phyloP scores from a whole-genome alignment of 2,888 invertebrate genomes.

The Leptinotarsa rubiginosa region DNA sequence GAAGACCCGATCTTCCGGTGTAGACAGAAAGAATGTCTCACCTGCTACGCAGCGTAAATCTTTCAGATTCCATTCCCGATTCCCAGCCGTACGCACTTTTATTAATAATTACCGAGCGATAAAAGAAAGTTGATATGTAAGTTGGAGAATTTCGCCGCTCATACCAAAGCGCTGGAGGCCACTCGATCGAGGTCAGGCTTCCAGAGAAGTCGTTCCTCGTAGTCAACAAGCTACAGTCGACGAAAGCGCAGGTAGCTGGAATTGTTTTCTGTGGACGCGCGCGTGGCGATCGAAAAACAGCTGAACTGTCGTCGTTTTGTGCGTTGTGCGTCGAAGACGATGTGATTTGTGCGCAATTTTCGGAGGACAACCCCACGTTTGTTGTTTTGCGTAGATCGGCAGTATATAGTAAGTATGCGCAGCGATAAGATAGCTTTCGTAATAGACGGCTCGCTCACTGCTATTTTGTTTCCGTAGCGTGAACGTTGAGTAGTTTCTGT shows the following conservation, averaged over 20 bases:
- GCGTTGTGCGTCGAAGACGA: constrained; percentile 15
- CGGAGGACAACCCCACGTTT: background rate
- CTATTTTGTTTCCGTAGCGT: background rate
- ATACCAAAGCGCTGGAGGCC: constrained; percentile 50
- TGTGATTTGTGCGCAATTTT: constrained; percentile 24
- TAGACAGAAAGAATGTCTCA: background rate
- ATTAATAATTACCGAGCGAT: constrained; percentile 41
- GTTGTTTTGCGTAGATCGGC: background rate
- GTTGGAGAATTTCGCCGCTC: constrained; percentile 50
- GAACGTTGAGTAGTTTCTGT: background rate
- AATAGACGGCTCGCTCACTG: too few species aligned
- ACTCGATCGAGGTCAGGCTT: constrained; percentile 31
- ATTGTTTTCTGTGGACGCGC: background rate
- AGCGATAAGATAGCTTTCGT: background rate
- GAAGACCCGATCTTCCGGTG: too few species aligned
- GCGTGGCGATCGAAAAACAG: background rate
- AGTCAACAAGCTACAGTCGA: background rate
- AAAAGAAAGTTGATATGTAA: constrained; percentile 49
- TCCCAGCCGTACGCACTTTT: constrained; percentile 18
- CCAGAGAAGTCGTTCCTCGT: background rate
- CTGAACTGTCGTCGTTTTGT: constrained; percentile 1
- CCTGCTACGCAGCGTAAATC: background rate
- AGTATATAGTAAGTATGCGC: background rate
- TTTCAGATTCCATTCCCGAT: constrained; percentile 7
- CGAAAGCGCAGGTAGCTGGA: background rate